Conservation (phyloP, 2,888 invertebrate genomes). For the Lepidochrysops patricia region DNA sequence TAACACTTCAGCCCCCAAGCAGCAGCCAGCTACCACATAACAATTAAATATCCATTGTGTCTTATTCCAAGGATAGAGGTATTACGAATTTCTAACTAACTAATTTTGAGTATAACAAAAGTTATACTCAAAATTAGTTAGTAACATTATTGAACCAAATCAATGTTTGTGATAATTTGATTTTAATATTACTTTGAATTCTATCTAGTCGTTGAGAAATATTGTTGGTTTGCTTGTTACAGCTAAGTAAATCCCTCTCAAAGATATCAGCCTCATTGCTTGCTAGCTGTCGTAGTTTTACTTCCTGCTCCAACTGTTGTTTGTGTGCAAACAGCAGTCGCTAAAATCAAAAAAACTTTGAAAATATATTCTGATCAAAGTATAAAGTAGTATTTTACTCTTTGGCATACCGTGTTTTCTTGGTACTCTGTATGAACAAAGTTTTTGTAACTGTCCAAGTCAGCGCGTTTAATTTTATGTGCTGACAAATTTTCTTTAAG, state of each 20-base stretch:
- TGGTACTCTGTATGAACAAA: conserved; percentile 62
- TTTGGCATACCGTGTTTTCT: conserved; percentile 66
- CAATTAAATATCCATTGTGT: too few relatives aligned
- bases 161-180: too few relatives aligned
- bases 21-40: too few relatives aligned
- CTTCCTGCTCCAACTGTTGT: conserved; percentile 80
- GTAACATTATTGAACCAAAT: too few relatives aligned
- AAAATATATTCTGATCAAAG: too few relatives aligned
- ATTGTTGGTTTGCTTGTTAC: conserved; percentile 62
- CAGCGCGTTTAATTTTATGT: conserved; percentile 54
- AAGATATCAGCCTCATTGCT: conserved; percentile 60
- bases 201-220: conserved; percentile 52
- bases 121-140: too few relatives aligned
- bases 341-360: conserved; percentile 38
- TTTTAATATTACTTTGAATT: conserved; percentile 42
- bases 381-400: too few relatives aligned
- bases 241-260: conserved; percentile 56
- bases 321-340: conserved; percentile 79
- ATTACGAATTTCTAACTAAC: too few relatives aligned
- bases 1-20: too few relatives aligned
- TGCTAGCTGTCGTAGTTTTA: conserved; percentile 71
- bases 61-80: too few relatives aligned
- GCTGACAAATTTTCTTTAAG: conserved; percentile 50
- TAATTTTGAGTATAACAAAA: too few relatives aligned
- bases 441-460: conserved; percentile 58